These are phyloP conservation scores for Carpatolechia fugitivella DNA, from an alignment of 2,888 invertebrate genomes.

Conservation along the genomic window DNA sequence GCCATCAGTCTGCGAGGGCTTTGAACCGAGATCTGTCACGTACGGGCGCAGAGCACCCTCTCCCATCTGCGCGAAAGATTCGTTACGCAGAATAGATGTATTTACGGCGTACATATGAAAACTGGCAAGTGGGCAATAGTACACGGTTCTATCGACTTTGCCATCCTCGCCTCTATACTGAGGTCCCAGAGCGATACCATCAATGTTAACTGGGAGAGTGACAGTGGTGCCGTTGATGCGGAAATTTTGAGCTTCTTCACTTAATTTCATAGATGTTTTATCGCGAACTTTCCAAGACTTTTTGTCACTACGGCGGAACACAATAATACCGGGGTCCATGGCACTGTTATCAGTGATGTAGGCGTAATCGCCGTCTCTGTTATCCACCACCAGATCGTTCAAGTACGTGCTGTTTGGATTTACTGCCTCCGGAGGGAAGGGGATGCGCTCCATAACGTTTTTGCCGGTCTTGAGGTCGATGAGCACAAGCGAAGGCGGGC, in stretches of 20 bases:
- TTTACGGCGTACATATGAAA: constrained; percentile 83
- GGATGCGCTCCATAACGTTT: constrained; percentile 77
- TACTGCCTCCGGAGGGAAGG: constrained; percentile 81
- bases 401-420: constrained; percentile 79
- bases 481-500: constrained; percentile 84
- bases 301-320: constrained; percentile 82
- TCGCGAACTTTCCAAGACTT: constrained; percentile 86
- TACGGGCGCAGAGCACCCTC: constrained; percentile 60
- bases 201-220: constrained; percentile 80
- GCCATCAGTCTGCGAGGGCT: constrained; percentile 84
- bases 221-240: constrained; percentile 80
- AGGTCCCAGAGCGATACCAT: constrained; percentile 86
- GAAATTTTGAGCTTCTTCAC: constrained; percentile 78
- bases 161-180: constrained; percentile 59
- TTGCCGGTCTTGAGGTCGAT: constrained; percentile 82
- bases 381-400: constrained; percentile 86
- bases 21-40: constrained; percentile 80
- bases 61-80: constrained; percentile 55
- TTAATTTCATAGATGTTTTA: constrained; percentile 81
- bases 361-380: constrained; percentile 83
- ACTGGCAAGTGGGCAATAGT: constrained; percentile 84
- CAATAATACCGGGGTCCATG: constrained; percentile 85
- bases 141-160: constrained; percentile 75
- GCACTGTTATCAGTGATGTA: constrained; percentile 86
- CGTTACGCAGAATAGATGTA: constrained; percentile 79